Conservation (phyloP, 2,797 vertebrate genomes). For the Sebastes kiyomatsui region DNA sequence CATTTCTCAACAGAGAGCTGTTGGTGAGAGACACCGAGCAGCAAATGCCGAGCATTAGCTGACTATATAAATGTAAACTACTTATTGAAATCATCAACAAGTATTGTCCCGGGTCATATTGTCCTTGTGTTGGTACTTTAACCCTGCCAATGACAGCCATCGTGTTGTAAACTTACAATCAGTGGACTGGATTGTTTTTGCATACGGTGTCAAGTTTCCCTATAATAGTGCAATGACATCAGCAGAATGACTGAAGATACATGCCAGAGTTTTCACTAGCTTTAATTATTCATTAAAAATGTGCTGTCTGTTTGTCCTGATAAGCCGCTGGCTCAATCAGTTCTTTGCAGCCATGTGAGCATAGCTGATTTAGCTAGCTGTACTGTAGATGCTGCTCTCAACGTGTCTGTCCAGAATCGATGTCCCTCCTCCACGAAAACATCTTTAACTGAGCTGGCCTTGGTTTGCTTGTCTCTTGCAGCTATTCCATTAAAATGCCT, state of each 20-base stretch:
- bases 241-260: conserved; percentile 57
- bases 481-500: conserved; percentile 42
- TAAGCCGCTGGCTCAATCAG: conserved; percentile 66
- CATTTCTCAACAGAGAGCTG: not conserved
- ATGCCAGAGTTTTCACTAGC: conserved; percentile 57
- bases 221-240: conserved; percentile 46
- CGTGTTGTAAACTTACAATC: conserved; percentile 30
- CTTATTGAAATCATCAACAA: not conserved
- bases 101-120: not conserved
- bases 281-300: conserved; percentile 79
- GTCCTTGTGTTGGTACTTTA: not conserved
- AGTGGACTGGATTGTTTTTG: conserved; percentile 33
- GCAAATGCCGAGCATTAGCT: not conserved
- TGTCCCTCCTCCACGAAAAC: conserved; percentile 41
- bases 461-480: conserved; percentile 16
- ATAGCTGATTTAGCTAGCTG: conserved; percentile 50
- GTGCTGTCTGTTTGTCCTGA: conserved; percentile 71
- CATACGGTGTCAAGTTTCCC: conserved; percentile 47
- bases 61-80: not conserved
- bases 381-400: conserved; percentile 44
- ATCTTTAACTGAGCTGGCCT: conserved; percentile 37
- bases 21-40: not conserved
- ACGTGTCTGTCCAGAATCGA: conserved; percentile 42
- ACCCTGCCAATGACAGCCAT: not conserved
- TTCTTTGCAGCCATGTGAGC: conserved; percentile 48